A percentile compares a stretch with the other conserved stretches of the same genome.
phyloP scores from a whole-genome alignment of 37 sponge, comb jelly and placozoan genomes.

The Axinella damicornis region DNA sequence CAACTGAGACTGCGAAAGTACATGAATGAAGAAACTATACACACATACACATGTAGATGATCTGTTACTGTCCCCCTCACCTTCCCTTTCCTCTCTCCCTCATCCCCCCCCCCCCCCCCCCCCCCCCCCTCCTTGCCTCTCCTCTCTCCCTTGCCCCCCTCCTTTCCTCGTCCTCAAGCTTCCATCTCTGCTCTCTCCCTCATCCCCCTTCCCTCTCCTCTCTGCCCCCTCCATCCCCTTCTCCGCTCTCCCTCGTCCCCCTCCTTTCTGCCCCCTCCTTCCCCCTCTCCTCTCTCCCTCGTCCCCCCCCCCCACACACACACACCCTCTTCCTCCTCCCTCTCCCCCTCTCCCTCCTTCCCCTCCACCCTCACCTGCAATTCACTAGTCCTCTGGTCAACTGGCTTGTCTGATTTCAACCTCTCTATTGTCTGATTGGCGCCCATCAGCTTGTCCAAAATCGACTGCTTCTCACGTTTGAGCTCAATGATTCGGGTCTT shows the following conservation, averaged over 20 bases:
- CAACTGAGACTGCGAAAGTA: not conserved
- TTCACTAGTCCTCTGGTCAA: not conserved
- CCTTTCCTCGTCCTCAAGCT: no score
- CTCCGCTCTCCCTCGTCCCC: not conserved
- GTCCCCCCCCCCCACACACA: not conserved
- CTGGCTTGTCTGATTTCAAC: not conserved
- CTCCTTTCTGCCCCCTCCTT: no score
- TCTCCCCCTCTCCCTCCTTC: not conserved
- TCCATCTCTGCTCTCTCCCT: no score
- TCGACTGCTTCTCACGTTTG: slow-evolving; percentile 14
- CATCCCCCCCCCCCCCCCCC: not conserved
- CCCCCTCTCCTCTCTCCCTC: not conserved
- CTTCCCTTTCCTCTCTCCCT: not conserved
- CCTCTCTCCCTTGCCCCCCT: no score
- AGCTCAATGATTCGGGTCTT: slow-evolving; percentile 21
- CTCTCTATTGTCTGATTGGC: not conserved
- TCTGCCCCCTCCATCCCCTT: not conserved
- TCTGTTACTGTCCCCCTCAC: not conserved
- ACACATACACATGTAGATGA: no score
- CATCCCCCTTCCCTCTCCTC: not conserved
- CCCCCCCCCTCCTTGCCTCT: not conserved
- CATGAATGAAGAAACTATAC: no score
- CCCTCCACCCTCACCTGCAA: not conserved
- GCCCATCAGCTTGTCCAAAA: slow-evolving; percentile 20
- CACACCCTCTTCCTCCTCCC: not conserved